A percentile compares a stretch with the other conserved stretches of the same genome.
phyloP scores from a whole-genome alignment of 2,797 vertebrate species.

The Rhinophrynus dorsalis region DNA sequence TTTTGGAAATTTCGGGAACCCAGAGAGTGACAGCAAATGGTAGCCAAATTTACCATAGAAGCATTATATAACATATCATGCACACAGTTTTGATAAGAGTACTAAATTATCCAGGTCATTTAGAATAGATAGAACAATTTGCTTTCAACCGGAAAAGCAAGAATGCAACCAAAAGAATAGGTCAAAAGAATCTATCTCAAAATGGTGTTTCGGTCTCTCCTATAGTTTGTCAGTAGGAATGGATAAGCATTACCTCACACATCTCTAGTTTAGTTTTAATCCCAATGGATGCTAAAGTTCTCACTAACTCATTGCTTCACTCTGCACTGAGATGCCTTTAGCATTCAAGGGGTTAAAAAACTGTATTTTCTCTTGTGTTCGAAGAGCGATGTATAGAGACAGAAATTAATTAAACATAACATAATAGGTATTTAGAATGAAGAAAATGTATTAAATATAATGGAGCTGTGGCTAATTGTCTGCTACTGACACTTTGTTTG shows the following conservation, averaged over 20 bases:
- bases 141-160: background rate
- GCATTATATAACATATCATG: background rate
- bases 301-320: too few species aligned
- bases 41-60: background rate
- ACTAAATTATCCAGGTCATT: background rate
- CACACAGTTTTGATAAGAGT: background rate
- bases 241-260: too few species aligned
- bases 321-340: too few species aligned
- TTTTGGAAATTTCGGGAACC: conserved; percentile 27
- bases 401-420: too few species aligned
- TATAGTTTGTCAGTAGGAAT: too few species aligned
- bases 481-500: too few species aligned
- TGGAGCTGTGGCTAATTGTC: too few species aligned
- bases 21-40: conserved; percentile 17
- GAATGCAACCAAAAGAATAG: background rate
- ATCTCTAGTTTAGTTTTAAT: too few species aligned
- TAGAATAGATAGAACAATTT: background rate
- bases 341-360: too few species aligned
- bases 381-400: background rate
- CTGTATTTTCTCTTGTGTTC: background rate
- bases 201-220: background rate
- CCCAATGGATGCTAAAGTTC: too few species aligned
- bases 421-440: too few species aligned
- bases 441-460: too few species aligned
- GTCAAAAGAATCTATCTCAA: background rate